Percentiles rank a stretch among this genome's conserved stretches.
phyloP scores from a whole-genome alignment of 2,113 vertebrate genomes.

The Sitta europaea region DNA sequence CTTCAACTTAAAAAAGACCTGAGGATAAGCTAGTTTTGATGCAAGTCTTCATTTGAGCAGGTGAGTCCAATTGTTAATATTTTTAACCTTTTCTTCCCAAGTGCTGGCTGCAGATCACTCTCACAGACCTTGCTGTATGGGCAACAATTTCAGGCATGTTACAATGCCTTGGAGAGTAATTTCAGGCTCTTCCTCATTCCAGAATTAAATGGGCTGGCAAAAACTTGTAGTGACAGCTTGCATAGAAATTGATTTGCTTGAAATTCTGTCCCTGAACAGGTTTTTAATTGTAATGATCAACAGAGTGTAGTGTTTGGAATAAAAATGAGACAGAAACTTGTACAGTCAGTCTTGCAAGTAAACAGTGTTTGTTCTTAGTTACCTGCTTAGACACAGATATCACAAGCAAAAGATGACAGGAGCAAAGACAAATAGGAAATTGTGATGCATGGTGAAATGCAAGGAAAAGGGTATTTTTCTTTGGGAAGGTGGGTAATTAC shows the following conservation, averaged over 20 bases:
- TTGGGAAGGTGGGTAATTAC: background rate
- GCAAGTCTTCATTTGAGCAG: background rate
- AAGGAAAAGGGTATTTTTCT: background rate
- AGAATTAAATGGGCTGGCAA: slow-evolving; percentile 34
- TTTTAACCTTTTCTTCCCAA: background rate
- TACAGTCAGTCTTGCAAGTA: background rate
- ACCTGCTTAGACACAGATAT: background rate
- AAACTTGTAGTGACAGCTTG: slow-evolving; percentile 31
- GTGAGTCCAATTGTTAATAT: background rate
- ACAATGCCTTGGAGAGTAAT: background rate
- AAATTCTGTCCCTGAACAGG: background rate
- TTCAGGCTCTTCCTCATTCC: slow-evolving; percentile 8
- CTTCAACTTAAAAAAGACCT: background rate
- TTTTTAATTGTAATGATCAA: slow-evolving; percentile 16
- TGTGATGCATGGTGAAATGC: background rate
- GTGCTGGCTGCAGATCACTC: background rate
- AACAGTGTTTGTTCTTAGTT: background rate
- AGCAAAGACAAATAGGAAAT: background rate
- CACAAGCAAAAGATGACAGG: background rate
- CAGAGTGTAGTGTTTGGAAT: background rate
- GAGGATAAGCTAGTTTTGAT: background rate
- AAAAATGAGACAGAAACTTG: background rate
- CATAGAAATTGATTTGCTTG: slow-evolving; percentile 3
- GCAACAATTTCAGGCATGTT: background rate
- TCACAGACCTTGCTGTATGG: background rate